phyloP scores from a whole-genome alignment of 2,888 invertebrate species.

The Melolontha melolontha region DNA sequence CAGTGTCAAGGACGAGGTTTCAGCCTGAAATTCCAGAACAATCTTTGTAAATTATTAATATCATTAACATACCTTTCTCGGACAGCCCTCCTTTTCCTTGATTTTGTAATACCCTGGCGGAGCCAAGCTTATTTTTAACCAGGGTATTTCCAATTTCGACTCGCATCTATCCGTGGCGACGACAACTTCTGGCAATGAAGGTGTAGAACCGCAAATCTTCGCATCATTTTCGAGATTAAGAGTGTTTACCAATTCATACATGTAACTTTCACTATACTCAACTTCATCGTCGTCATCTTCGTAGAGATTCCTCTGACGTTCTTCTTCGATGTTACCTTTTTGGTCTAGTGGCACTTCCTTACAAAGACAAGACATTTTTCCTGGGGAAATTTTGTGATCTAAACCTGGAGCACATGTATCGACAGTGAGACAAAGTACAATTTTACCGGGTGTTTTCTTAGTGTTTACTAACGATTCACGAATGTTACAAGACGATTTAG shows the following conservation, averaged over 20 bases:
- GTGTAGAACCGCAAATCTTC: conserved; percentile 13
- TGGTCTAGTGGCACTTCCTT: conserved; percentile 11
- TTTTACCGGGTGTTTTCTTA: not conserved
- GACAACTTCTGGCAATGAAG: conserved; percentile 23
- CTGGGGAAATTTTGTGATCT: not conserved
- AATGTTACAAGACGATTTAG: not conserved
- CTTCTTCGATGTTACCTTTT: conserved; percentile 7
- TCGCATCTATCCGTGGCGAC: conserved; percentile 29
- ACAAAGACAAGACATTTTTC: conserved; percentile 20
- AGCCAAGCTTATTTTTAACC: conserved; percentile 31
- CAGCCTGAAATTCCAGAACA: too few relatives aligned
- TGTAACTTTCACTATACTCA: conserved; percentile 18
- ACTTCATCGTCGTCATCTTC: conserved; percentile 13
- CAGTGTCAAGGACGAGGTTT: too few relatives aligned
- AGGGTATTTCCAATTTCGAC: conserved; percentile 37
- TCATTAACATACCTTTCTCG: conserved; percentile 11
- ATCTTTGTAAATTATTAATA: too few relatives aligned
- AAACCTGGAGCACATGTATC: conserved; percentile 18
- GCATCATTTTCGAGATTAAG: not conserved
- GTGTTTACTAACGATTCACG: not conserved
- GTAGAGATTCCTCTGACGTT: conserved; percentile 18
- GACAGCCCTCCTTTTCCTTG: conserved; percentile 7
- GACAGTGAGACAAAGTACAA: not conserved
- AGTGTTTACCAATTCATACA: conserved; percentile 1
- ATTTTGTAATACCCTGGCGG: conserved; percentile 35